These are phyloP conservation scores for Mactromeris polynyma DNA, from an alignment of 2,888 invertebrate species.

Conservation along the genomic window DNA sequence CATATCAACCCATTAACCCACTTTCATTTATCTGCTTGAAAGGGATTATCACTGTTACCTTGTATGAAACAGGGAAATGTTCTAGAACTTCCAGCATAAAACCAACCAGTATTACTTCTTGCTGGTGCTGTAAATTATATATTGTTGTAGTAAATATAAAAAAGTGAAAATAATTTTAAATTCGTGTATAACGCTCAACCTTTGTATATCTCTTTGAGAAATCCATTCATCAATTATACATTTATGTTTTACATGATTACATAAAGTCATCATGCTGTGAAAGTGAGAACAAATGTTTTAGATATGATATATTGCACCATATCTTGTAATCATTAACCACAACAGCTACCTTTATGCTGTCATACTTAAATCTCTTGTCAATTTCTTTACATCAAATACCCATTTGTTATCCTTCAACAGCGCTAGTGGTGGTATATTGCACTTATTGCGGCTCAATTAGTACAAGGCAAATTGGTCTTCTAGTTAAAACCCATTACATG, in stretches of 20 bases:
- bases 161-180: no score
- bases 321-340: background rate
- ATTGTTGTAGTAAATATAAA: no score
- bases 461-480: background rate
- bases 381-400: conserved; percentile 3
- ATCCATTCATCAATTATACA: background rate
- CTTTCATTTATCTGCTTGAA: no score
- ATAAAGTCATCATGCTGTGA: background rate
- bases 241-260: background rate
- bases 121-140: no score
- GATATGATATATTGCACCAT: background rate
- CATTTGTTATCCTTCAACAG: background rate
- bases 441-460: background rate
- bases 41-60: no score
- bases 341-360: background rate
- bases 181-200: no score
- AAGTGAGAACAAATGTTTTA: background rate
- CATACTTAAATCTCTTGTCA: background rate
- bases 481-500: background rate
- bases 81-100: no score
- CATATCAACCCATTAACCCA: no score
- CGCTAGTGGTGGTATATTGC: background rate
- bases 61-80: no score
- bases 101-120: no score
- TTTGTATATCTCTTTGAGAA: background rate